phyloP scores from a whole-genome alignment of 2,888 invertebrate species.

The Lasioglossum malachurum region DNA sequence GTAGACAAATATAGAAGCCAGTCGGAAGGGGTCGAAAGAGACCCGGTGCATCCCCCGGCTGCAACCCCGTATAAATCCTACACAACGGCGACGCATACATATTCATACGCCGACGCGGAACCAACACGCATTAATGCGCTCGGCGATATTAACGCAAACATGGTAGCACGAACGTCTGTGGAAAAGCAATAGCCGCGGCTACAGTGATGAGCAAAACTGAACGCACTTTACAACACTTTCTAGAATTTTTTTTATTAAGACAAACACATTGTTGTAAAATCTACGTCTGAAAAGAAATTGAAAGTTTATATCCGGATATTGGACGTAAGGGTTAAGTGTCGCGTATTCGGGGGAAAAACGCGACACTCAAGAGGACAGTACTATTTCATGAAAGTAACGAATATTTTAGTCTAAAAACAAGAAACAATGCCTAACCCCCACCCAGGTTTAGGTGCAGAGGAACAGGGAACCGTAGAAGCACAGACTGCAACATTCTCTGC shows the following conservation, averaged over 20 bases:
- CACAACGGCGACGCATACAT: slow-evolving; percentile 55
- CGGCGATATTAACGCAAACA: slow-evolving; percentile 57
- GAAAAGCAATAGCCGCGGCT: slow-evolving; percentile 22
- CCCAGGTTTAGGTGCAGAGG: neutral
- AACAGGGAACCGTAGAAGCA: neutral
- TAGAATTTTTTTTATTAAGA: neutral
- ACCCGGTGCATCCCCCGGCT: neutral
- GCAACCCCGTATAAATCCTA: slow-evolving; percentile 48
- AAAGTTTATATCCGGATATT: neutral
- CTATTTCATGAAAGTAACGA: neutral
- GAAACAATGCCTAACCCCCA: neutral
- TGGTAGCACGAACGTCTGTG: neutral
- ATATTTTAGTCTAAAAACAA: neutral
- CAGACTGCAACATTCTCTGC: slow-evolving; percentile 35
- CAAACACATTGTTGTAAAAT: neutral
- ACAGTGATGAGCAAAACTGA: neutral
- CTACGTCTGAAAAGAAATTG: neutral
- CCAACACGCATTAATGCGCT: slow-evolving; percentile 49
- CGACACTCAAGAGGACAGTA: neutral
- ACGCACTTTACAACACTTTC: neutral
- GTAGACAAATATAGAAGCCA: slow-evolving; percentile 31
- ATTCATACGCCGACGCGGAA: slow-evolving; percentile 52
- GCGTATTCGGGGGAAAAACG: neutral
- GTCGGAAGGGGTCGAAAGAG: slow-evolving; percentile 20
- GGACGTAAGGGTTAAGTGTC: no score